Evolutionary conservation across 2,113 vertebrate species (phyloP), one percentile per base, ranked within the genome.

Genomic region (Tragulus kanchil): DNA sequence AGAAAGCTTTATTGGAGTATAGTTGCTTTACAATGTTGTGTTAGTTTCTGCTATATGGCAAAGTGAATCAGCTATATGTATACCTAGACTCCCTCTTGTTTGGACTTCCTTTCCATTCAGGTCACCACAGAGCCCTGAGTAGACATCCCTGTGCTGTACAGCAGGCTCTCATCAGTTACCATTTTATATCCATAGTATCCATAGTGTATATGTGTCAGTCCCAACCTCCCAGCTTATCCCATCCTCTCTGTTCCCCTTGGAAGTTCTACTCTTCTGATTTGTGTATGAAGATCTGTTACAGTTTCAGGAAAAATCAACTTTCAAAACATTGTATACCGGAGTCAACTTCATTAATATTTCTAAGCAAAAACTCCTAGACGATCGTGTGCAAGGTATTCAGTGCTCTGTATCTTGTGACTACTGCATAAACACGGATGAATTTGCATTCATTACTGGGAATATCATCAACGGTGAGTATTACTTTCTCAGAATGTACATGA

Each of bases 231-330:
- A 45, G 7, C 7, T 73, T 42, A 25, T 73, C 69, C 69, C 21
- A 13, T 45, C 45, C 69, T 21, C 69, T 73, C 21, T 21, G 42
- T 45, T 11, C n/a, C 42, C 42, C 42, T 13, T 42, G 23, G 21
- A 16, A 21, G 26, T 54, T n/a, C 2, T 3, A 2, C 1, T 3
- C 28, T 58, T 85, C 10, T 7, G 50, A 59, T 17, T 0, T 17
- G 12, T 2, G 26, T 42, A 6, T n/a, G 6, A 13, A 28, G 2
- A 52, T 54, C 15, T 36, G 15, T 6, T 45, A 17, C 0, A 7
- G 59, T 77, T 59, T 23, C 25, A 6, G 45, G 26, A 42, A 65
- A 36, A 52, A 64, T 84, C 59, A 69, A 61, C 0, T 5, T 58
- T 58, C 25, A 52, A 67, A 26, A 56, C 73, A n/a, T 19, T 7